These are phyloP conservation scores for Callipepla squamata DNA, from an alignment of 2,113 vertebrate species.

Conservation along the genomic window DNA sequence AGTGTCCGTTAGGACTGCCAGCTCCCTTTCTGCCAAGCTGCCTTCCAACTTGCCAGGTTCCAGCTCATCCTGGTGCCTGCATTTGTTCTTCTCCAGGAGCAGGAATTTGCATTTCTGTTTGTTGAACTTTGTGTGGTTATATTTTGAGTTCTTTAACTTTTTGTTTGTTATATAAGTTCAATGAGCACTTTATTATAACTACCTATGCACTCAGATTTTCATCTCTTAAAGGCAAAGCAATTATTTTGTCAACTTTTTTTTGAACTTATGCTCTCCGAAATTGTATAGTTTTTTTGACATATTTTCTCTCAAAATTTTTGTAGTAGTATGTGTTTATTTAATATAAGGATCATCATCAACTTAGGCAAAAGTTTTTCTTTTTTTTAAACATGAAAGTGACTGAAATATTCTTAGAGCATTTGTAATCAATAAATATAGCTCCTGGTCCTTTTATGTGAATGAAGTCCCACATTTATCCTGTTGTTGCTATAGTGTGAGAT, in stretches of 20 bases:
- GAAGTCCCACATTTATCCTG: neutral
- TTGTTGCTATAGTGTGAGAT: neutral
- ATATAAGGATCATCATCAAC: neutral
- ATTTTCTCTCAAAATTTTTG: neutral
- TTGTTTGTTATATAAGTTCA: neutral
- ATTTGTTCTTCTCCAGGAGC: neutral
- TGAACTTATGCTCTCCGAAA: rapidly evolving
- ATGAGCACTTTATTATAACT: neutral
- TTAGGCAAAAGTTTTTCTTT: neutral
- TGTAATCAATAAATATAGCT: neutral
- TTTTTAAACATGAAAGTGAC: neutral
- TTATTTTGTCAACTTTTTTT: neutral
- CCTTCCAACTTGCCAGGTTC: neutral
- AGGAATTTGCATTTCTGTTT: neutral
- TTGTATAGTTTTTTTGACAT: neutral
- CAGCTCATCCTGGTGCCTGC: neutral
- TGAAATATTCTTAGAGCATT: neutral
- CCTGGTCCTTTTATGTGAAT: neutral
- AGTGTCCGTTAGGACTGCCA: neutral
- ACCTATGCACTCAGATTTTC: neutral
- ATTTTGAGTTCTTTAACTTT: neutral
- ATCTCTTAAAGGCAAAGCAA: neutral
- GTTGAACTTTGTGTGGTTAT: neutral
- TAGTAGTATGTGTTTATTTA: too few species aligned
- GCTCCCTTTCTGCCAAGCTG: neutral